phyloP scores from a whole-genome alignment of 2,888 invertebrate genomes.

The Fragum fragum region DNA sequence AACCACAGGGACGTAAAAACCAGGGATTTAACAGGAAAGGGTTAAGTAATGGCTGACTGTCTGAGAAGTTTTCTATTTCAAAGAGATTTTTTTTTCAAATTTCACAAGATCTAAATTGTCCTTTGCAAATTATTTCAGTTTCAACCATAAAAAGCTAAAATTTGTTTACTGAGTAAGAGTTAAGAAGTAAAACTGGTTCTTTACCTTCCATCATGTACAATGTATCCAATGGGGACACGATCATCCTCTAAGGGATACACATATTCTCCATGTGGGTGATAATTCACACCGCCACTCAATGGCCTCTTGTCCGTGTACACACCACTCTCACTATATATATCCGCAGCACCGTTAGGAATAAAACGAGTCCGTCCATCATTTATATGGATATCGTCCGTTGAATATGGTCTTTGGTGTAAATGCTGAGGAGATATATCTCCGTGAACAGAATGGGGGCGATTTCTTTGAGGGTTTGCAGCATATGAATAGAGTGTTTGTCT shows the following conservation, averaged over 20 bases:
- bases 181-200: too few species aligned
- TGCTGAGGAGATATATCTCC: constrained; percentile 14
- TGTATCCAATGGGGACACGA: constrained; percentile 55
- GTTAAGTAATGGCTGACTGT: too few species aligned
- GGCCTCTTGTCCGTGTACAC: constrained; percentile 73
- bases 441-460: constrained; percentile 36
- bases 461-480: constrained; percentile 61
- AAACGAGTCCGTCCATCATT: constrained; percentile 62
- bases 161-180: too few species aligned
- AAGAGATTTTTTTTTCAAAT: too few species aligned
- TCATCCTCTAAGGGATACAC: constrained; percentile 64
- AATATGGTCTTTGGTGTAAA: constrained; percentile 62
- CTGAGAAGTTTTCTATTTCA: too few species aligned
- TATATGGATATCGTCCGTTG: constrained; percentile 70
- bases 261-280: constrained; percentile 76
- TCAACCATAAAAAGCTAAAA: too few species aligned
- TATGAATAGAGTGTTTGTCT: constrained; percentile 67
- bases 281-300: constrained; percentile 74
- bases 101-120: too few species aligned
- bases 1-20: too few species aligned
- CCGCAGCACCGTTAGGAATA: constrained; percentile 59
- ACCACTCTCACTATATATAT: constrained; percentile 41
- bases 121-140: too few species aligned
- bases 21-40: too few species aligned
- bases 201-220: constrained; percentile 65